Conservation (phyloP, 2,797 vertebrate species). For the Acrossocheilus fasciatus region DNA sequence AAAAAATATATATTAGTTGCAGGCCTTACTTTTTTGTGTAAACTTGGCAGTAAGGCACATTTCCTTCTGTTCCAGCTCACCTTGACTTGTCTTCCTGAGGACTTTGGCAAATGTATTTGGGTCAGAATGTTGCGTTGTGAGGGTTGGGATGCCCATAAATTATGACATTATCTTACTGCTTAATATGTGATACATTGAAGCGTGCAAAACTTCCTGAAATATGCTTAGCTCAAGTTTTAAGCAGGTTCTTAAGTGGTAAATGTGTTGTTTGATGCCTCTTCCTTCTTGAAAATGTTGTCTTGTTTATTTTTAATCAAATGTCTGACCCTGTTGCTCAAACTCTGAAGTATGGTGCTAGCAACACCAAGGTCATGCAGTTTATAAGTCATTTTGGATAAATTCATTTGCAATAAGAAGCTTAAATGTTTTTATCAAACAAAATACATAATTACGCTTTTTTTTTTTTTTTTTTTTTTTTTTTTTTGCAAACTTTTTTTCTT, state of each 20-base stretch:
- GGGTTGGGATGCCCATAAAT: neutral
- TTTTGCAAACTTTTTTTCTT: too few species aligned
- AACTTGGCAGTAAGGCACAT: slow-evolving; percentile 41
- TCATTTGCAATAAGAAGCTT: neutral
- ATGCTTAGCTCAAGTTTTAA: neutral
- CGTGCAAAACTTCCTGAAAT: neutral
- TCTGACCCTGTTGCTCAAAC: neutral
- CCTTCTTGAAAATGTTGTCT: neutral
- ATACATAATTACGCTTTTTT: neutral
- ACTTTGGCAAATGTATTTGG: slow-evolving; percentile 12
- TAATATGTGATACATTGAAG: neutral
- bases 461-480: too few species aligned
- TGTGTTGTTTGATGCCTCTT: neutral
- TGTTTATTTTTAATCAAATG: neutral
- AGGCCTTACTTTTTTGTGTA: slow-evolving; percentile 2
- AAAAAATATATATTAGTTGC: neutral
- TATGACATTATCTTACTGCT: neutral
- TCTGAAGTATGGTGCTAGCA: neutral
- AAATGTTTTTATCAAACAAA: neutral
- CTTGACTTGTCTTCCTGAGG: slow-evolving; percentile 41
- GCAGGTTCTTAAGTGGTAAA: neutral
- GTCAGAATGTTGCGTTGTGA: neutral
- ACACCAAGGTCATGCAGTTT: neutral
- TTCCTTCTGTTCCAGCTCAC: slow-evolving; percentile 34
- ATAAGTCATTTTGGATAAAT: neutral